Evolutionary conservation across 2,797 vertebrate species (phyloP).

Genomic region (Rhyacichthys aspro): DNA sequence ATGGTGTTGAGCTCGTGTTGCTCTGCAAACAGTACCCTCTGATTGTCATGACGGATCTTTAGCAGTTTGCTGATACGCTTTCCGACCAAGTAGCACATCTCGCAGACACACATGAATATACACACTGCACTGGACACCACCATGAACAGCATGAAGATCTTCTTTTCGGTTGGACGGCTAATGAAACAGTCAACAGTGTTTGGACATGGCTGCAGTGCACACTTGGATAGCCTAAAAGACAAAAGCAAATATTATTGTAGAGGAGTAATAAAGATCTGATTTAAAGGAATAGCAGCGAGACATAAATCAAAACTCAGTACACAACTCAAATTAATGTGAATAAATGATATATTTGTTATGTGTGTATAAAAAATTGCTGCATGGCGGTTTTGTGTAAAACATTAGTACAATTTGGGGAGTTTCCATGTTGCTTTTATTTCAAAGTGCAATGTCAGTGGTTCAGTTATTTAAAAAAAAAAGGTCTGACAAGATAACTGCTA

Average conservation of each 20-base stretch:
- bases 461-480: too few species aligned
- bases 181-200: conserved; percentile 92
- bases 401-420: too few species aligned
- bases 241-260: not conserved
- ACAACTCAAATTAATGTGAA: too few species aligned
- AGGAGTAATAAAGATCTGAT: too few species aligned
- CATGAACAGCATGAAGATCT: conserved; percentile 93
- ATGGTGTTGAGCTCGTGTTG: conserved; percentile 49
- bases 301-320: too few species aligned
- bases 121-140: conserved; percentile 84
- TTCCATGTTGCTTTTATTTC: too few species aligned
- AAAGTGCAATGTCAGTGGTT: too few species aligned
- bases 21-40: conserved; percentile 50
- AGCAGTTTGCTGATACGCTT: conserved; percentile 77
- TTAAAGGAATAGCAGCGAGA: too few species aligned
- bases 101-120: conserved; percentile 86
- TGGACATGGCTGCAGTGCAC: conserved; percentile 85
- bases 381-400: too few species aligned
- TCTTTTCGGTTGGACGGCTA: conserved; percentile 90
- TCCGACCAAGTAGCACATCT: conserved; percentile 85
- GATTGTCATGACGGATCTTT: conserved; percentile 20
- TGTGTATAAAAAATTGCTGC: too few species aligned
- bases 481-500: too few species aligned
- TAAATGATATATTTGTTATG: too few species aligned
- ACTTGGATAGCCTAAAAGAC: conserved; percentile 77